Evolutionary conservation across 2,797 vertebrate species (phyloP).

Genomic region (Varecia variegata): DNA sequence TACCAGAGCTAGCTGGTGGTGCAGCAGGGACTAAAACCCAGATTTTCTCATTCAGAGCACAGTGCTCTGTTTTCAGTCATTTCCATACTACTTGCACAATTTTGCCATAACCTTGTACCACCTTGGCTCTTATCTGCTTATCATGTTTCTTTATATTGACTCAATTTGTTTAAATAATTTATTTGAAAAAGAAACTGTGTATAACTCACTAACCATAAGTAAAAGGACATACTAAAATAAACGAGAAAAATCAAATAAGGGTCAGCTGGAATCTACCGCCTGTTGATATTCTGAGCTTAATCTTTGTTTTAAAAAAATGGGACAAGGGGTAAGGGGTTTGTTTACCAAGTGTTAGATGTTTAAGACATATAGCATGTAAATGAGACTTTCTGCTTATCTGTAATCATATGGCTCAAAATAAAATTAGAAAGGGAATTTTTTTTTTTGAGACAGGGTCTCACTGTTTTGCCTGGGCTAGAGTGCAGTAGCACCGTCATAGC

Average conservation of each 20-base stretch:
- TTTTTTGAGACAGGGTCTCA: no score
- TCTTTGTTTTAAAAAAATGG: neutral
- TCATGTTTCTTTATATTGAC: neutral
- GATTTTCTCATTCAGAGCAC: neutral
- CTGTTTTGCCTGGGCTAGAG: no score
- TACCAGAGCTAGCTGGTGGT: neutral
- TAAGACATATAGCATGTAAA: neutral
- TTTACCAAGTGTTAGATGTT: neutral
- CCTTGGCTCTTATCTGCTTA: neutral
- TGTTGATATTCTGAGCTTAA: neutral
- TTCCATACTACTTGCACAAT: neutral
- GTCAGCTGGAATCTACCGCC: neutral
- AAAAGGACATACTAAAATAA: slow-evolving; percentile 13
- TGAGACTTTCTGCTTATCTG: neutral
- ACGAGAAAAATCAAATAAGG: neutral
- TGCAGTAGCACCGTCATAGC: neutral
- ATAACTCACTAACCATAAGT: neutral
- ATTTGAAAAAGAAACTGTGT: slow-evolving; percentile 5
- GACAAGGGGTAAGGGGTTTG: neutral
- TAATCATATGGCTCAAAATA: neutral
- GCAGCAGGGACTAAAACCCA: neutral
- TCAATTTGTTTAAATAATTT: slow-evolving; percentile 47
- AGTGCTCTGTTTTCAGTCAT: neutral
- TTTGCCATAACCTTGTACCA: neutral
- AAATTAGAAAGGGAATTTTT: neutral